A percentile compares a stretch with the other conserved stretches of the same genome.
These are phyloP conservation scores for Chamaea fasciata DNA, from an alignment of 2,113 vertebrate species.

Conservation along the genomic window DNA sequence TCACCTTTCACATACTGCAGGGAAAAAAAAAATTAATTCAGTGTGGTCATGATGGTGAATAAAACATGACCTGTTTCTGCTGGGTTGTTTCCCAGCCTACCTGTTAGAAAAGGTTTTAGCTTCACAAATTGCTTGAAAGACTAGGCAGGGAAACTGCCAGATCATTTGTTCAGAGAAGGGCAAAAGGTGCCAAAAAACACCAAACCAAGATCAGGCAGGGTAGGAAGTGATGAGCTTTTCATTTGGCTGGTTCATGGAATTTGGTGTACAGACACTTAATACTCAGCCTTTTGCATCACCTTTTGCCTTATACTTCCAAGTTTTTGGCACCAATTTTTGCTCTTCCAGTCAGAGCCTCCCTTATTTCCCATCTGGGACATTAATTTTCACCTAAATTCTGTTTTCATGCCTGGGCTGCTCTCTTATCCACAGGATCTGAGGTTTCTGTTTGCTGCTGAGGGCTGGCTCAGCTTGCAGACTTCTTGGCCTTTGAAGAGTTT, in stretches of 20 bases:
- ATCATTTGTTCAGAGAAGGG: not conserved
- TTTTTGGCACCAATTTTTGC: not conserved
- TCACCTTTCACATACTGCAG: not conserved
- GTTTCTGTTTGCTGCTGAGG: not conserved
- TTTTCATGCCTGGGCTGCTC: not conserved
- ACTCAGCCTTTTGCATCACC: not conserved
- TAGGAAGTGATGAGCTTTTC: not conserved
- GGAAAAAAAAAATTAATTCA: not conserved
- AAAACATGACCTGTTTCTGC: not conserved
- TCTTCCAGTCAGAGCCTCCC: not conserved
- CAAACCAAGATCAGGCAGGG: too few species aligned
- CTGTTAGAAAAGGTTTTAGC: not conserved
- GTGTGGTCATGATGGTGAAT: not conserved
- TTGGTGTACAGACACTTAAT: not conserved
- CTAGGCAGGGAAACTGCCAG: not conserved
- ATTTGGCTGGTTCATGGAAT: not conserved
- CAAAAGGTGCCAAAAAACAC: not conserved
- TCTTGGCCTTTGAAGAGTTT: not conserved
- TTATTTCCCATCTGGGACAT: not conserved
- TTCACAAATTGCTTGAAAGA: not conserved
- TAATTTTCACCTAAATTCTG: not conserved
- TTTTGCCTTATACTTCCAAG: not conserved
- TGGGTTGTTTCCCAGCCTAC: not conserved
- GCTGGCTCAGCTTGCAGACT: not conserved
- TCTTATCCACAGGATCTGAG: not conserved